phyloP scores from a whole-genome alignment of 2,888 invertebrate species.

The Macropis europaea region DNA sequence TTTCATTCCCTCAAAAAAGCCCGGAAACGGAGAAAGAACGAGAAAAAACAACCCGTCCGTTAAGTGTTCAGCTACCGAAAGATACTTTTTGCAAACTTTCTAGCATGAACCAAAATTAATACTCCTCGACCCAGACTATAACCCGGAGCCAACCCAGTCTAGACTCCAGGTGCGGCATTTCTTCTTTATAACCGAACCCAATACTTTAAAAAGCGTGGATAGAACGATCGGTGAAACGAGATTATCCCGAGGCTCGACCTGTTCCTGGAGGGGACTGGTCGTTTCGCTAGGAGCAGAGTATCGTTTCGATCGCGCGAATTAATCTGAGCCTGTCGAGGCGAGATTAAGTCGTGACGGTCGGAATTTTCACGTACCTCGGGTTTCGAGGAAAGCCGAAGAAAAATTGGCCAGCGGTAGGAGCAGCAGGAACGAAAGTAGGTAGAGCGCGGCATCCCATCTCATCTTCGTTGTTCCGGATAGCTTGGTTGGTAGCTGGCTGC shows the following conservation, averaged over 20 bases:
- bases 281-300: neutral
- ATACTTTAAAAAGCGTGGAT: no score
- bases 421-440: conserved; percentile 59
- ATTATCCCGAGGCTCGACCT: neutral
- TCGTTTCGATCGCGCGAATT: conserved; percentile 24
- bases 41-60: no score
- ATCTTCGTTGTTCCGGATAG: conserved; percentile 68
- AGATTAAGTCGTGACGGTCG: neutral
- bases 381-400: conserved; percentile 67
- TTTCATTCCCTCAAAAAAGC: no score
- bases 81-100: no score
- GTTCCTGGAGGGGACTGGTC: no score
- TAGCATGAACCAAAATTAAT: no score
- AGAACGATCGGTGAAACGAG: conserved; percentile 7
- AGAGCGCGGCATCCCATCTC: conserved; percentile 69
- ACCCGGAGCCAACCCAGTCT: no score
- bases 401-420: conserved; percentile 65
- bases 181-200: no score
- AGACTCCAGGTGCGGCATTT: no score
- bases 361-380: conserved; percentile 64
- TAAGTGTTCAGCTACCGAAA: no score
- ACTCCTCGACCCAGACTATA: no score
- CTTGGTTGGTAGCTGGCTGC: conserved; percentile 31
- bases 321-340: neutral
- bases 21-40: no score